Evolutionary conservation across 2,797 vertebrate species (phyloP).

Genomic region (Poecilia picta): DNA sequence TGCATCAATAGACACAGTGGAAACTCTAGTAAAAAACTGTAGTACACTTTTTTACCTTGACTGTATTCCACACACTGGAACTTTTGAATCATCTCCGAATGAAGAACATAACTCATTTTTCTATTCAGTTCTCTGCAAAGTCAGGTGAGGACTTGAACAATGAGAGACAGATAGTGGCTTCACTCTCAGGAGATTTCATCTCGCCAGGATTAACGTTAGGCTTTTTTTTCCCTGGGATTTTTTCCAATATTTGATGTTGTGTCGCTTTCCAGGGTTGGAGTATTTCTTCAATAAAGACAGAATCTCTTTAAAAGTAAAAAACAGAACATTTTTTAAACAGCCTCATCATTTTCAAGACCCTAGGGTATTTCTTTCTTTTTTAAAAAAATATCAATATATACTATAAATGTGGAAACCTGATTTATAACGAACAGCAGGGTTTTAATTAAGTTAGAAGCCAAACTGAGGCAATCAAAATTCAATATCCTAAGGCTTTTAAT

Average conservation of each 20-base stretch:
- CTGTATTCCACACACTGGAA: background rate
- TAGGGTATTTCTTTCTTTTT: background rate
- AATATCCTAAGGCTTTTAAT: slow-evolving; percentile 43
- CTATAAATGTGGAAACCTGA: background rate
- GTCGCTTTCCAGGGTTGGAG: background rate
- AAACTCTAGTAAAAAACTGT: no score
- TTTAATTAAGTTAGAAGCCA: slow-evolving; percentile 36
- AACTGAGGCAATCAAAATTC: slow-evolving; percentile 36
- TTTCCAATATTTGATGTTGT: background rate
- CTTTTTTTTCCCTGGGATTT: background rate
- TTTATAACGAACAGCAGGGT: background rate
- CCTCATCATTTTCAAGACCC: background rate
- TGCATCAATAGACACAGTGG: background rate
- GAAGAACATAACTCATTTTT: background rate
- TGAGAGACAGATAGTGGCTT: background rate
- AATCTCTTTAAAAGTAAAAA: background rate
- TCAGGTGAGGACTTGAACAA: background rate
- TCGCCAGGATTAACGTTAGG: background rate
- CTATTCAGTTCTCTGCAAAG: background rate
- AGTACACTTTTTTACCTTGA: background rate
- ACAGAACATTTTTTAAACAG: background rate
- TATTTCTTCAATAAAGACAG: background rate
- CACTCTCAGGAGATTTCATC: background rate
- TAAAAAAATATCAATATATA: background rate
- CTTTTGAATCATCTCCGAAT: background rate